Conservation (phyloP, 2,113 vertebrate genomes). For the Gymnogyps californianus region DNA sequence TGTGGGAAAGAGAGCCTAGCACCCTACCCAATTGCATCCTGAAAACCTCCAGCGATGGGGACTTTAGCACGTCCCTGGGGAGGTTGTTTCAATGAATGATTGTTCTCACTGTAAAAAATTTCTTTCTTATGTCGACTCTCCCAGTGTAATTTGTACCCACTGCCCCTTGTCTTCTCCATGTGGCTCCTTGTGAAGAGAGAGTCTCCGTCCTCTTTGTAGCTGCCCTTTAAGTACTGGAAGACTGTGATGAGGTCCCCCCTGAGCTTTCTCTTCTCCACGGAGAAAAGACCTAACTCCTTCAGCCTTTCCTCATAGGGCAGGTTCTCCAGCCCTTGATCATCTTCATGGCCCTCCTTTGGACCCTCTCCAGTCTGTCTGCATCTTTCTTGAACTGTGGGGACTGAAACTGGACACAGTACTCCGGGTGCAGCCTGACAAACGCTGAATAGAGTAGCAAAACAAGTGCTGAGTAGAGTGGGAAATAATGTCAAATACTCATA, state of each 20-base stretch:
- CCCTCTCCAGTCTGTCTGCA: neutral
- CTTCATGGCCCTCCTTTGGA: neutral
- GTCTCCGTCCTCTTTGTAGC: neutral
- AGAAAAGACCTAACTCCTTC: neutral
- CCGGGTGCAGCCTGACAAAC: neutral
- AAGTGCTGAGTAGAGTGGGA: neutral
- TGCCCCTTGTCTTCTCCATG: too few relatives aligned
- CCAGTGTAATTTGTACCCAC: neutral
- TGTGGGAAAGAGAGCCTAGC: neutral
- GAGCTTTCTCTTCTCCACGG: neutral
- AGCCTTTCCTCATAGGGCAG: neutral
- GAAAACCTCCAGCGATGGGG: neutral
- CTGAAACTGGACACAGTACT: neutral
- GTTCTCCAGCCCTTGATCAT: neutral
- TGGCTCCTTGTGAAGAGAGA: too few relatives aligned
- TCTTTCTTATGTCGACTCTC: neutral
- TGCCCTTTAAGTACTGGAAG: neutral
- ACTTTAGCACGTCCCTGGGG: neutral
- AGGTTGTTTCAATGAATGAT: neutral
- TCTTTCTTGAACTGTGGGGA: neutral
- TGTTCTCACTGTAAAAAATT: neutral
- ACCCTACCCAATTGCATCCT: neutral
- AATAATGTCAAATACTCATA: neutral
- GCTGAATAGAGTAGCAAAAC: neutral
- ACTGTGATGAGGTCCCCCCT: neutral